Conservation (phyloP, 2,888 invertebrate genomes). For the Byasa hedistus region DNA sequence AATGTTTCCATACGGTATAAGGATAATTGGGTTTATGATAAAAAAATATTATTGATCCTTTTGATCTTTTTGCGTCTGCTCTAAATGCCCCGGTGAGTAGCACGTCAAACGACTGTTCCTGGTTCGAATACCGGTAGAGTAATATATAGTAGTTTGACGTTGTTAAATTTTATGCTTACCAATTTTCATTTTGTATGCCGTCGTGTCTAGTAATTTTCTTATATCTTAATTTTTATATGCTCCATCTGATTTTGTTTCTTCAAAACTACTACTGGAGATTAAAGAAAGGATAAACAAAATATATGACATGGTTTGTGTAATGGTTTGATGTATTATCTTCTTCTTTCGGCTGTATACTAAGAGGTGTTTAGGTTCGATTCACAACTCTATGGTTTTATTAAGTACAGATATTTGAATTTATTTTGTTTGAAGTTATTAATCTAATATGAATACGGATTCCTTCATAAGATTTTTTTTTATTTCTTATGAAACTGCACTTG, state of each 20-base stretch:
- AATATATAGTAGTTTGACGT: constrained; percentile 4
- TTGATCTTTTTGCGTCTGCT: constrained; percentile 22
- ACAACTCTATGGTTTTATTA: no score
- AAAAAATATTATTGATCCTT: constrained; percentile 2
- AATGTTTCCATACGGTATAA: neutral
- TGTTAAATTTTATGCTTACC: neutral
- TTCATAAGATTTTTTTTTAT: no score
- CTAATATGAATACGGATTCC: no score
- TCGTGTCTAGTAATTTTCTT: constrained; percentile 1
- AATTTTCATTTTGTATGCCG: neutral
- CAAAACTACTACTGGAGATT: neutral
- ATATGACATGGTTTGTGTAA: no score
- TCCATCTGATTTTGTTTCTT: neutral
- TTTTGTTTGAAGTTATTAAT: no score
- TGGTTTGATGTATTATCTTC: no score
- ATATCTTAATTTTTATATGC: neutral
- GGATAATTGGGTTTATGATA: constrained; percentile 10
- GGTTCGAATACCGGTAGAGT: constrained; percentile 20
- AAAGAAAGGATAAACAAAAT: no score
- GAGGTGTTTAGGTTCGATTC: no score
- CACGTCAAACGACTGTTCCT: constrained; percentile 24
- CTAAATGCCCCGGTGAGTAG: constrained; percentile 19
- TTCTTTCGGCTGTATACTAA: no score
- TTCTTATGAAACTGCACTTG: no score
- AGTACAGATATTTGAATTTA: no score